Conservation (phyloP, 2,113 vertebrate species). For the Cathartes aura region DNA sequence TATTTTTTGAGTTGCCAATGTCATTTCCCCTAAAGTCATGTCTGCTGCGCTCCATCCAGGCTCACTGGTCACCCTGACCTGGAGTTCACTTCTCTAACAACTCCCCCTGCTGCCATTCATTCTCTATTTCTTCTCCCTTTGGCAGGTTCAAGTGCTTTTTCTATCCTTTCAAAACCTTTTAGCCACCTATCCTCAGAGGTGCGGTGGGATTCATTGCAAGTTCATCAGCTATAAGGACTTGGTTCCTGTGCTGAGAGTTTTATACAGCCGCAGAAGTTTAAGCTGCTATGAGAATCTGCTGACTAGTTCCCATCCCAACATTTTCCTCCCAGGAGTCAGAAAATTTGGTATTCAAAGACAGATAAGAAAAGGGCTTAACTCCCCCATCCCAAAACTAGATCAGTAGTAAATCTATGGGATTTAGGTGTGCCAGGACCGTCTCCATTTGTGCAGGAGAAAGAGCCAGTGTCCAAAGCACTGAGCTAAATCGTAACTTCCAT, state of each 20-base stretch:
- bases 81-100: background rate
- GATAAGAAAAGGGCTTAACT: background rate
- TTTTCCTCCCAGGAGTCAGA: background rate
- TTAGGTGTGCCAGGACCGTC: background rate
- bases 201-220: background rate
- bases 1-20: background rate
- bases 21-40: background rate
- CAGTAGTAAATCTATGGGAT: background rate
- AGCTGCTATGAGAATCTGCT: background rate
- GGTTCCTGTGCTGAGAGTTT: background rate
- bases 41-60: fast-evolving
- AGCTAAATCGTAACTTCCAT: background rate
- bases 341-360: background rate
- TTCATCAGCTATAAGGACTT: background rate
- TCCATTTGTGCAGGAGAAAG: background rate
- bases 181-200: background rate
- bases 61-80: background rate
- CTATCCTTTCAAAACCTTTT: background rate
- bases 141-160: background rate
- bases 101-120: background rate
- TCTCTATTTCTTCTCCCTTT: background rate
- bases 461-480: background rate
- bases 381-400: background rate
- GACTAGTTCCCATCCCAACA: background rate
- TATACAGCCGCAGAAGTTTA: background rate